Evolutionary conservation across 2,113 vertebrate genomes (phyloP).

Genomic region (Cyanoliseus patagonus): DNA sequence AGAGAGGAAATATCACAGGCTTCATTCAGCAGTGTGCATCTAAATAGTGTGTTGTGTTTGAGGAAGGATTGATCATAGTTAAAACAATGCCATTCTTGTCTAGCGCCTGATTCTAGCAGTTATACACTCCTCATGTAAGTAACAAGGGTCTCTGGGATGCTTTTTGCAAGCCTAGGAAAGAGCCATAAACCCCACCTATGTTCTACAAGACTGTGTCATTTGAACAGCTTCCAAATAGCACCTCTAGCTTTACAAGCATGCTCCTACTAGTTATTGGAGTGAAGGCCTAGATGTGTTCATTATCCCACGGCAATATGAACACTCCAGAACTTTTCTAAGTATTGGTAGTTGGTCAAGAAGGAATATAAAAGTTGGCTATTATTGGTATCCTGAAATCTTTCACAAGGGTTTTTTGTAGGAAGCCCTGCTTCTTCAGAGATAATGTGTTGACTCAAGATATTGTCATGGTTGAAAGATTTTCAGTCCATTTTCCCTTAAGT

Average conservation of each 20-base stretch:
- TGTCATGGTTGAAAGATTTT: neutral
- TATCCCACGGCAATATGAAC: neutral
- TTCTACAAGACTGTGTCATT: neutral
- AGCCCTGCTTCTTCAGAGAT: neutral
- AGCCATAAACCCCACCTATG: neutral
- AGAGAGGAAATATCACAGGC: neutral
- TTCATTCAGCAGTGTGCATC: neutral
- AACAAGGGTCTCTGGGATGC: neutral
- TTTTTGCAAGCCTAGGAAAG: neutral
- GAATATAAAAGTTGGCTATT: neutral
- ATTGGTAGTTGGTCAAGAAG: neutral
- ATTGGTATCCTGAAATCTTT: neutral
- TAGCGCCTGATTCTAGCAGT: neutral
- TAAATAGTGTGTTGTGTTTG: neutral
- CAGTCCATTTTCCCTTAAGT: neutral
- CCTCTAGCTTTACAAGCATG: neutral
- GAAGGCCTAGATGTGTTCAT: neutral
- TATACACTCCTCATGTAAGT: neutral
- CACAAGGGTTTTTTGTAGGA: neutral
- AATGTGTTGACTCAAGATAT: neutral
- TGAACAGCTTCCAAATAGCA: neutral
- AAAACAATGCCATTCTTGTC: neutral
- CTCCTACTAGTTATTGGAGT: neutral
- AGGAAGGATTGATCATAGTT: neutral
- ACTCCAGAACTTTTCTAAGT: neutral